A percentile compares a stretch with the other conserved stretches of the same genome.
Conservation (phyloP, 2,888 invertebrate genomes). For the Pollenia griseotomentosa region DNA sequence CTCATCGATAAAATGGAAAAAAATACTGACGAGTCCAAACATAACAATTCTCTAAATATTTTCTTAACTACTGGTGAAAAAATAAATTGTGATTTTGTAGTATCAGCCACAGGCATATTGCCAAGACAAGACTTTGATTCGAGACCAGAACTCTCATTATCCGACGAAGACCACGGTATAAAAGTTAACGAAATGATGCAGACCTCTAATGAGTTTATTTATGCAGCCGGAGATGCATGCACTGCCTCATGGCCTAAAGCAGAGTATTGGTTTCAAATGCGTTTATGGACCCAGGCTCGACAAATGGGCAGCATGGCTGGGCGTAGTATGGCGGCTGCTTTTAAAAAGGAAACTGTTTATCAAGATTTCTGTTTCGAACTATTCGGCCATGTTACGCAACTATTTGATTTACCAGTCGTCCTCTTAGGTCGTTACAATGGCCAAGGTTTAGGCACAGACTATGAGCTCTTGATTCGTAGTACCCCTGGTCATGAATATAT, state of each 20-base stretch:
- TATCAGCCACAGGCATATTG: constrained; percentile 97
- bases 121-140: constrained; percentile 87
- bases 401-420: too few relatives aligned
- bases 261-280: constrained; percentile 96
- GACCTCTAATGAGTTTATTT: too few relatives aligned
- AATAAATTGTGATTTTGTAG: constrained; percentile 93
- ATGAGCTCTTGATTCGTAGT: too few relatives aligned
- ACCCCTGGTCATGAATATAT: constrained; percentile 92
- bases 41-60: constrained; percentile 89
- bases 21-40: constrained; percentile 75
- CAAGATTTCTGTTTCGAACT: too few relatives aligned
- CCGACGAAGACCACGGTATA: too few relatives aligned
- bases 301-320: constrained; percentile 99
- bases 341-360: too few relatives aligned
- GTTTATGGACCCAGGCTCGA: constrained; percentile 98
- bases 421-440: too few relatives aligned
- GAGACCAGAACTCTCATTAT: constrained; percentile 84
- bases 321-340: constrained; percentile 90
- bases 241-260: constrained; percentile 91
- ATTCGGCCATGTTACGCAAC: too few relatives aligned
- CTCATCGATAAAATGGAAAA: constrained; percentile 62
- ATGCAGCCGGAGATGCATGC: too few relatives aligned
- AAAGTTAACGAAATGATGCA: too few relatives aligned
- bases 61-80: constrained; percentile 89
- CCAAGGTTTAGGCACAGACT: too few relatives aligned